Evolutionary conservation across 2,113 vertebrate genomes (phyloP), one percentile per base, ranked within the genome.

Genomic region (Aix galericulata): DNA sequence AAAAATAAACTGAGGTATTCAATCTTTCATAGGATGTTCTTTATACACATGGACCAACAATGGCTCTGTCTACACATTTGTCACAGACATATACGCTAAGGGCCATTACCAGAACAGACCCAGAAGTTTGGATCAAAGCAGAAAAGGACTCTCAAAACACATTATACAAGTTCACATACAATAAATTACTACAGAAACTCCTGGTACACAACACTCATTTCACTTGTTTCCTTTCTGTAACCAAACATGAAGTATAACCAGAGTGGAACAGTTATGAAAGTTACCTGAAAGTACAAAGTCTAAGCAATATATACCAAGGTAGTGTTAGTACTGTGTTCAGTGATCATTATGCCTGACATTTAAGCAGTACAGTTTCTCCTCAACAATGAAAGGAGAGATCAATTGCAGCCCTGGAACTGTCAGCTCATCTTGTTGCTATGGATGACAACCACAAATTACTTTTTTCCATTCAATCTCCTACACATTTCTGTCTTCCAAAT

Each of bases 311-410:
- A 27, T 26, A 7, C n/a, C 16, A 6, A 71, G 36, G 55, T 3
- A 20, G 9, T 5, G 27, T 53, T 78, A 80, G 50, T 67, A 36
- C 38, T 82, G 67, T 77, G 42, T 68, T 83, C 63, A 55, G 29
- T 29, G 58, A 91, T 77, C 66, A 60, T 76, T 90, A 63, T 71
- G 68, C 20, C 60, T 94, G 91, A 67, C 82, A 83, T 94, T 91
- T 72, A 58, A 68, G 56, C 48, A 88, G 48, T 1, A 2, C 69
- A 60, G 42, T 88, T 92, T 40, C 48, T 92, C 53, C 58, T 82
- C 82, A 66, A 60, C 82, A 88, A 6, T 64, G 80, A 81, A 83
- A 93, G 44, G 63, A 90, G 34, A 78, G 34, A 95, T 72, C 73
- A 82, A 23, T 76, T 88, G 60, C 82, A 95, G 86, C 48, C 34